Percentiles rank a stretch among this genome's conserved stretches.
phyloP scores from a whole-genome alignment of 2,888 invertebrate species.

The Bedellia somnulentella region DNA sequence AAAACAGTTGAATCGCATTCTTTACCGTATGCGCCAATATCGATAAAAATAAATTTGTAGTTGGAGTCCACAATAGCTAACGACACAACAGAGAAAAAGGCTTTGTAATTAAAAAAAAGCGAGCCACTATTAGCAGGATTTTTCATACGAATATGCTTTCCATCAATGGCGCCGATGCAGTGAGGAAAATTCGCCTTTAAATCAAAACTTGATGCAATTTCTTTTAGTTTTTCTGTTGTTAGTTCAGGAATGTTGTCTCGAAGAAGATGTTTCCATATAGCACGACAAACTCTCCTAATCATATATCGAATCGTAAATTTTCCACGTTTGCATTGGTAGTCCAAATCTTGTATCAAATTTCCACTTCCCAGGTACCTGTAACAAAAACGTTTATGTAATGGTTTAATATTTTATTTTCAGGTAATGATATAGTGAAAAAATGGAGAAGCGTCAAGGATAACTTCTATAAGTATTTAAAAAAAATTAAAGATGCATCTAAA shows the following conservation, averaged over 20 bases:
- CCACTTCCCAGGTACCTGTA: constrained; percentile 10
- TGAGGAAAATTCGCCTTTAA: constrained; percentile 4
- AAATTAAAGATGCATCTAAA: constrained; percentile 9
- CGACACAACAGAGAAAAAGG: too few species aligned
- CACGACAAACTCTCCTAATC: constrained; percentile 7
- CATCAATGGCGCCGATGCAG: too few species aligned
- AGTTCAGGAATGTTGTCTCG: too few species aligned
- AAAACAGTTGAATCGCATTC: too few species aligned
- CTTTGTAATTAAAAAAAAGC: too few species aligned
- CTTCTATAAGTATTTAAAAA: constrained; percentile 10
- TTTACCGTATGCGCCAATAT: too few species aligned
- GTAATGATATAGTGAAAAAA: too few species aligned
- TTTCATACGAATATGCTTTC: constrained; percentile 6
- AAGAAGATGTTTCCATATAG: constrained; percentile 5
- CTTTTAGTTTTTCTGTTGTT: constrained; percentile 7
- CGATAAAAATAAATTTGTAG: constrained; percentile 9
- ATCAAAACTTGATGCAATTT: constrained; percentile 6
- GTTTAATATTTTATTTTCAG: neutral
- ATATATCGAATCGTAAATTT: constrained; percentile 9
- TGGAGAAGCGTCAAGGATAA: too few species aligned
- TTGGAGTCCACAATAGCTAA: too few species aligned
- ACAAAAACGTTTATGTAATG: too few species aligned
- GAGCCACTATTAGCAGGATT: constrained; percentile 6
- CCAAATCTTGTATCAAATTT: constrained; percentile 8
- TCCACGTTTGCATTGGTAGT: constrained; percentile 9